Evolutionary conservation across 2,888 invertebrate genomes (phyloP).

Genomic region (Sesamia inferens): DNA sequence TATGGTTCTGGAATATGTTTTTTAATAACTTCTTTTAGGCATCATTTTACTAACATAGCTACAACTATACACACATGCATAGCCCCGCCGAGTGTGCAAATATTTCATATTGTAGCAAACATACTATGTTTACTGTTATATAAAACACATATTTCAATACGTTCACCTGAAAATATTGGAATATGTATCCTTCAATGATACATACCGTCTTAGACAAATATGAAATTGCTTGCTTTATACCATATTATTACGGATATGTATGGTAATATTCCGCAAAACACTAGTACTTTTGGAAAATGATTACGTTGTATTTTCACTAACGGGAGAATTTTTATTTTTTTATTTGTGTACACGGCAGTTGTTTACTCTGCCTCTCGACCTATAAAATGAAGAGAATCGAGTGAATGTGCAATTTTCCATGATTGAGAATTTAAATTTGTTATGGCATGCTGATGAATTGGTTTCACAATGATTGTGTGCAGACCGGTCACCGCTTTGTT

Average conservation of each 20-base stretch:
- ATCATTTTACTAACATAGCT: slow-evolving; percentile 6
- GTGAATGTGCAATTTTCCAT: slow-evolving; percentile 79
- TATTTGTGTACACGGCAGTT: slow-evolving; percentile 69
- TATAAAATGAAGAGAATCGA: slow-evolving; percentile 72
- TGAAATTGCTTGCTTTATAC: slow-evolving; percentile 24
- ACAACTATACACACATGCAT: slow-evolving; percentile 13
- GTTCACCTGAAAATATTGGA: slow-evolving; percentile 52
- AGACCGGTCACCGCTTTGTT: slow-evolving; percentile 37
- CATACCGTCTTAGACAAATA: slow-evolving; percentile 31
- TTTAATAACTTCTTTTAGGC: too few species aligned
- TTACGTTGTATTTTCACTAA: slow-evolving; percentile 72
- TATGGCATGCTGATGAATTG: slow-evolving; percentile 75
- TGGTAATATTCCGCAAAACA: slow-evolving; percentile 4
- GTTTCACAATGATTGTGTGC: slow-evolving; percentile 71
- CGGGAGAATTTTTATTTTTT: slow-evolving; percentile 67
- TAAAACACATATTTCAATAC: slow-evolving; percentile 57
- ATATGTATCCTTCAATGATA: slow-evolving; percentile 25
- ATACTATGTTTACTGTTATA: slow-evolving; percentile 45
- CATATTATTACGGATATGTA: slow-evolving; percentile 24
- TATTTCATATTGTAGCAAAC: slow-evolving; percentile 55
- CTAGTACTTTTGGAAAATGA: slow-evolving; percentile 61
- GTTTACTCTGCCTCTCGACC: slow-evolving; percentile 74
- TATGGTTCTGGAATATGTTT: too few species aligned
- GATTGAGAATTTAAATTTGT: slow-evolving; percentile 81
- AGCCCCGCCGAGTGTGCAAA: slow-evolving; percentile 34